Evolutionary conservation across 2,113 vertebrate genomes (phyloP).

Genomic region (Halcyon malimbica): DNA sequence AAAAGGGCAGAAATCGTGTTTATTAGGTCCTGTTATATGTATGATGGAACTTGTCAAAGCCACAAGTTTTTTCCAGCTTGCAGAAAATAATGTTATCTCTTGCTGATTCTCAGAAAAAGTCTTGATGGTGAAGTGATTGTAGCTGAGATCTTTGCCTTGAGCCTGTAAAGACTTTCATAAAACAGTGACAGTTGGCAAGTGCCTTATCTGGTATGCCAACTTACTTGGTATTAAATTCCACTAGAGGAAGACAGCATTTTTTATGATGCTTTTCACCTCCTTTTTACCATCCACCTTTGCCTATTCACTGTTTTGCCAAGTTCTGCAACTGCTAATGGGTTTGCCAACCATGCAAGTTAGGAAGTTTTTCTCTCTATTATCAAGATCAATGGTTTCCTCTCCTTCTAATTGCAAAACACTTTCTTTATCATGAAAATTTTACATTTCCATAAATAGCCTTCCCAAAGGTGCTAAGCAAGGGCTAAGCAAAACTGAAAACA

Average conservation of each 20-base stretch:
- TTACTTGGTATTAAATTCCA: background rate
- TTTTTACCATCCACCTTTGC: background rate
- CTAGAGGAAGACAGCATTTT: background rate
- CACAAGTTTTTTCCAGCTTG: background rate
- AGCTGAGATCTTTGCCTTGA: background rate
- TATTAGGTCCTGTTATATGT: background rate
- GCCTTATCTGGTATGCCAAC: background rate
- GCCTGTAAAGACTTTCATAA: background rate
- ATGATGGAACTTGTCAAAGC: background rate
- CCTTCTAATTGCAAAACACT: background rate
- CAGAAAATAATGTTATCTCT: background rate
- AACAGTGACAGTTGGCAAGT: background rate
- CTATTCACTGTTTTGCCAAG: background rate
- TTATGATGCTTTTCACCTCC: background rate
- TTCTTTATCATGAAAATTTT: conserved; percentile 31
- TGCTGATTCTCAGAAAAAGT: conserved; percentile 12
- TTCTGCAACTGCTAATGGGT: background rate
- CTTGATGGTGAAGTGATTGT: background rate
- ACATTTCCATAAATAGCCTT: conserved; percentile 7
- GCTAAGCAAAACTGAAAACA: conserved; percentile 3
- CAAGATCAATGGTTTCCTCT: conserved; percentile 4
- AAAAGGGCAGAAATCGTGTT: background rate
- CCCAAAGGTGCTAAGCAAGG: background rate
- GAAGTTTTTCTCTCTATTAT: background rate
- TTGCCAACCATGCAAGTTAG: background rate